Conservation (phyloP, 1,140 invertebrate genomes). For the Brevipalpus yothersi region DNA sequence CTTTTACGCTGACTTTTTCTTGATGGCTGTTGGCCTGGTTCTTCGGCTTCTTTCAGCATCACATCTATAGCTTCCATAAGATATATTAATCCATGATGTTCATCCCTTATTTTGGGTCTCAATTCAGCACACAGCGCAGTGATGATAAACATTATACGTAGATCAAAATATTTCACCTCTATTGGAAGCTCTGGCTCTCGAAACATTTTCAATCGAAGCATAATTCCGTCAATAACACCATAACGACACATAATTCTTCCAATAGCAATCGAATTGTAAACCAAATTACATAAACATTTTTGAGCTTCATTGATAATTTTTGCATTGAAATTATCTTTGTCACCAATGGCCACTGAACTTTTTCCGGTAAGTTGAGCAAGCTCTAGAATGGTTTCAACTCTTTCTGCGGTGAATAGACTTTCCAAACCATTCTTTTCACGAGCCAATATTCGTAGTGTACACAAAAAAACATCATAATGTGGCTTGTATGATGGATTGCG, state of each 20-base stretch:
- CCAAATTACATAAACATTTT: slow-evolving; percentile 68
- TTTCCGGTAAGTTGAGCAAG: slow-evolving; percentile 29
- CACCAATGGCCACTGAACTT: slow-evolving; percentile 15
- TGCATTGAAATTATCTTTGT: slow-evolving; percentile 5
- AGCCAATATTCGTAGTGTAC: slow-evolving; percentile 16
- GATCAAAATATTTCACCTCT: slow-evolving; percentile 51
- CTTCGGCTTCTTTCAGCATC: slow-evolving; percentile 27
- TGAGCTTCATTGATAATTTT: slow-evolving; percentile 43
- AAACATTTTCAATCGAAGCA: slow-evolving; percentile 44
- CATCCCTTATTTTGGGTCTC: slow-evolving; percentile 37
- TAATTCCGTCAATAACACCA: slow-evolving; percentile 40
- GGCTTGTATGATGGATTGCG: neutral
- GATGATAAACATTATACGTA: slow-evolving; percentile 62
- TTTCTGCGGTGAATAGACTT: slow-evolving; percentile 35
- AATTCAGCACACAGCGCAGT: slow-evolving; percentile 48
- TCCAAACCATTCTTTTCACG: slow-evolving; percentile 47
- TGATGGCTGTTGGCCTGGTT: slow-evolving; percentile 8
- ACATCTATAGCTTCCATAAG: slow-evolving; percentile 52
- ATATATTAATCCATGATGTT: slow-evolving; percentile 51
- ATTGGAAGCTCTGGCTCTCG: slow-evolving; percentile 29
- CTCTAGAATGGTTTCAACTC: slow-evolving; percentile 34
- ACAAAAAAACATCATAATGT: slow-evolving; percentile 9
- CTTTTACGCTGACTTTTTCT: slow-evolving; percentile 6
- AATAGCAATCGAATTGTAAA: slow-evolving; percentile 48
- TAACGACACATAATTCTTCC: slow-evolving; percentile 40